phyloP scores from a whole-genome alignment of 2,888 invertebrate genomes.

The Tiliacea aurago region DNA sequence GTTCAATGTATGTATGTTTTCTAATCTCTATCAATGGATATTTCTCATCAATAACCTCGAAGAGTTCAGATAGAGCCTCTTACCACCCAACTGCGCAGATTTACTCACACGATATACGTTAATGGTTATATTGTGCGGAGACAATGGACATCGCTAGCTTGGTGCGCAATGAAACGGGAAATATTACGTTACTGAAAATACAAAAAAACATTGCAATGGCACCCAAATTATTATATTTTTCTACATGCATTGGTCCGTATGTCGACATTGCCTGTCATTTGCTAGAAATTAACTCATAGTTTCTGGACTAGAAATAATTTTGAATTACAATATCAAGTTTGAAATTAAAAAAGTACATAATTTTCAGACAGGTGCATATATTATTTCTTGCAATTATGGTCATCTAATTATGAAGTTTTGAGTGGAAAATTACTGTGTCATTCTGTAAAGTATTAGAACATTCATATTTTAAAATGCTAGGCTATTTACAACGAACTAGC shows the following conservation, averaged over 20 bases:
- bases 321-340: too few species aligned
- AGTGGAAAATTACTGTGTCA: neutral
- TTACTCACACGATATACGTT: constrained; percentile 60
- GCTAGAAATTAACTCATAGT: too few species aligned
- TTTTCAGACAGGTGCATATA: too few species aligned
- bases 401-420: neutral
- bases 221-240: too few species aligned
- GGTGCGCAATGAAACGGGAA: constrained; percentile 43
- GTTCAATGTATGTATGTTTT: neutral
- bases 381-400: neutral
- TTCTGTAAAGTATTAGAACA: neutral
- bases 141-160: constrained; percentile 52
- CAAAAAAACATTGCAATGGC: neutral
- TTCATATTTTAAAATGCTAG: too few species aligned
- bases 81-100: constrained; percentile 44
- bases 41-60: constrained; percentile 44
- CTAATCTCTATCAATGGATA: neutral
- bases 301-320: too few species aligned
- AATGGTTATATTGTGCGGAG: constrained; percentile 54
- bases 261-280: too few species aligned
- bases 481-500: too few species aligned
- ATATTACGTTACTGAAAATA: too few species aligned
- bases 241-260: too few species aligned
- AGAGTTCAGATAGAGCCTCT: constrained; percentile 27
- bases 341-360: too few species aligned